Evolutionary conservation across 2,113 vertebrate genomes (phyloP), one percentile per base, ranked within the genome.

Genomic region (Oryzias woworae): DNA sequence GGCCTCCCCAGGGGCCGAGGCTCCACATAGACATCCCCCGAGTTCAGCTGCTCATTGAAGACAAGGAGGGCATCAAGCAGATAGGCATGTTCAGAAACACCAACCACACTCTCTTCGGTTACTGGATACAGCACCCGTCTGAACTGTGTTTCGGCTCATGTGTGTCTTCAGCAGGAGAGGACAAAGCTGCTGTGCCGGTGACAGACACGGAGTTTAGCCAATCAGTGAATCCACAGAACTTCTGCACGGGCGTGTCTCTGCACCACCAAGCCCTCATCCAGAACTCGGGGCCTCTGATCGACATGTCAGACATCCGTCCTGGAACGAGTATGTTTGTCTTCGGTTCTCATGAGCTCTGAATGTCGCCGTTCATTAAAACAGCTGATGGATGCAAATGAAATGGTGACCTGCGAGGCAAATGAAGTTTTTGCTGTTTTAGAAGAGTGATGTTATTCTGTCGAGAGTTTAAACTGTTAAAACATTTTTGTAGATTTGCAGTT

Each of bases 61-160:
- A 98, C 91, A 99, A 99, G 82, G 97, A 99, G 53, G 96, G 97
- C 77, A 98, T 98, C 91, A 98, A 99, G 50, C 97, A 99, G 80
- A 93, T 99, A 70, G 97, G 97, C 93, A 69, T 43, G 95, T 91
- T n/a, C 14, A 50, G 2, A 0, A 14, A 8, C 31, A 20, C 26
- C 4, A 2, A 61, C 3, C 10, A 15, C 53, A 17, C 31, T 51
- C 6, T n/a, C 2, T 22, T 53, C 7, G 7, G 17, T 6, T 14
- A 13, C 16, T 0, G 8, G n/a, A 10, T 60, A 4, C 17, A 5
- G 16, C 7, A 44, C 50, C 23, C 48, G 23, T 46, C 4, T 60
- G 36, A 68, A 46, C 10, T 1, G 14, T 49, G 23, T 31, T 20
- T 75, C 17, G 53, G 6, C 7, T 58, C 18, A 12, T 53, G 10